Evolutionary conservation across 92 coral and sea anemone genomes (phyloP).

Genomic region (Epizoanthus ramosus): DNA sequence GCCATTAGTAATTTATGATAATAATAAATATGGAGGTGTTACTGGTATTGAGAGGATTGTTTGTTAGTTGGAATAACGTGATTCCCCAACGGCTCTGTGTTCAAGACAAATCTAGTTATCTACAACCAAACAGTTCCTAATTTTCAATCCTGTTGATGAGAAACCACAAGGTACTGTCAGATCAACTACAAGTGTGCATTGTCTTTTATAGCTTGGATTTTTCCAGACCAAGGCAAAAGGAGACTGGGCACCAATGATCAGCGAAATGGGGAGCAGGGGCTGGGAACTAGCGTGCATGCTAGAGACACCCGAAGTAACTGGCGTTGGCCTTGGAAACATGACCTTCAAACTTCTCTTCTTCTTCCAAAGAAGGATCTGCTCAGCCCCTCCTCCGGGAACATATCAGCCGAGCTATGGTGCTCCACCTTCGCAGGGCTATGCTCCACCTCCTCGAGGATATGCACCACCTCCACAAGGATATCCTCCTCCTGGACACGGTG

Average conservation of each 20-base stretch:
- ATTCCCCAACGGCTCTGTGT: too few species aligned
- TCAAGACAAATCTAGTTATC: too few species aligned
- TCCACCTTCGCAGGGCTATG: constrained; percentile 40
- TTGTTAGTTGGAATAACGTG: too few species aligned
- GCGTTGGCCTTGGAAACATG: constrained; percentile 90
- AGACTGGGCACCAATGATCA: constrained; percentile 98
- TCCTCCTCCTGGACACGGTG: constrained; percentile 57
- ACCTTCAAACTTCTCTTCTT: constrained; percentile 93
- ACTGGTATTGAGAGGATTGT: too few species aligned
- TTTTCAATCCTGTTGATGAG: too few species aligned
- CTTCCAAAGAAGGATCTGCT: constrained; percentile 86
- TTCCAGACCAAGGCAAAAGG: constrained; percentile 96
- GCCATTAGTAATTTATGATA: too few species aligned
- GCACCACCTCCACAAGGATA: constrained; percentile 21
- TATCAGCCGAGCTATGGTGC: constrained; percentile 54
- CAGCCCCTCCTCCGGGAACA: constrained; percentile 56
- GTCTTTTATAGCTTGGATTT: constrained; percentile 78
- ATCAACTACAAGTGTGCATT: too few species aligned
- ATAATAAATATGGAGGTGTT: too few species aligned
- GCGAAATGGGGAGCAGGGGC: constrained; percentile 96
- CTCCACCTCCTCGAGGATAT: constrained; percentile 44
- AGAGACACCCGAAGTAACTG: constrained; percentile 92
- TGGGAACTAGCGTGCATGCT: constrained; percentile 99
- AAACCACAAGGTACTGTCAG: too few species aligned
- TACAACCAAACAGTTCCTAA: too few species aligned